Conservation (phyloP, 1,140 invertebrate genomes). For the Ceratosolen fusciceps region DNA sequence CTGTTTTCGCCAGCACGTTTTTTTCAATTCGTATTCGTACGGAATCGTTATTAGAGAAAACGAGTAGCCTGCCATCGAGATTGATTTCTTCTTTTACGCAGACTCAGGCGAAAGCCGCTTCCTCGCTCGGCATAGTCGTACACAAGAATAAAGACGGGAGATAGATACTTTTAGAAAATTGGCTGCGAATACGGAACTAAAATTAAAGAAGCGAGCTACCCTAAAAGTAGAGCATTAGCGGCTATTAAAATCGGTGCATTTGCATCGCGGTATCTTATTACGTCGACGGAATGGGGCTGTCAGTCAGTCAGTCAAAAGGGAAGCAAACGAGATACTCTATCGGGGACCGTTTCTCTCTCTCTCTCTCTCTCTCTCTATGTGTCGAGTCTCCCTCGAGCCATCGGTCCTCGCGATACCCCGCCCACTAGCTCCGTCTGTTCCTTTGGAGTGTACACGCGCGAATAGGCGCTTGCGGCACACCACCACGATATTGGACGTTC, state of each 20-base stretch:
- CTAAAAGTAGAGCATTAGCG: too few relatives aligned
- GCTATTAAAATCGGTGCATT: not conserved
- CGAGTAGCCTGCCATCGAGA: too few relatives aligned
- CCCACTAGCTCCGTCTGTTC: not conserved
- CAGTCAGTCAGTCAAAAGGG: not conserved
- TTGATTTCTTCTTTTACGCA: too few relatives aligned
- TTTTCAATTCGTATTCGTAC: too few relatives aligned
- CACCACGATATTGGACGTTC: not conserved
- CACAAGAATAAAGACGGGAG: too few relatives aligned
- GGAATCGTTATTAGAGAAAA: too few relatives aligned
- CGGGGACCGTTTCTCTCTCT: not conserved
- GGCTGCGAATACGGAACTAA: too few relatives aligned
- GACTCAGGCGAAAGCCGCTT: too few relatives aligned
- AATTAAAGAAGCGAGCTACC: too few relatives aligned
- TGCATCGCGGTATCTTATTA: not conserved
- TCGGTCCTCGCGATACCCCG: not conserved
- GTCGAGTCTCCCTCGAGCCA: not conserved
- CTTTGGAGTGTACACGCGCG: not conserved
- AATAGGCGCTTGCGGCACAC: not conserved
- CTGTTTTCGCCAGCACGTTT: too few relatives aligned
- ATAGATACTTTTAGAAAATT: too few relatives aligned
- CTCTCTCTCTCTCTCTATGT: not conserved
- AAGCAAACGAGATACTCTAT: not conserved
- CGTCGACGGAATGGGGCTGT: not conserved
- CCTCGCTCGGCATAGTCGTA: too few relatives aligned